phyloP scores from a whole-genome alignment of 2,797 vertebrate species.

The Peromyscus melanophrys region DNA sequence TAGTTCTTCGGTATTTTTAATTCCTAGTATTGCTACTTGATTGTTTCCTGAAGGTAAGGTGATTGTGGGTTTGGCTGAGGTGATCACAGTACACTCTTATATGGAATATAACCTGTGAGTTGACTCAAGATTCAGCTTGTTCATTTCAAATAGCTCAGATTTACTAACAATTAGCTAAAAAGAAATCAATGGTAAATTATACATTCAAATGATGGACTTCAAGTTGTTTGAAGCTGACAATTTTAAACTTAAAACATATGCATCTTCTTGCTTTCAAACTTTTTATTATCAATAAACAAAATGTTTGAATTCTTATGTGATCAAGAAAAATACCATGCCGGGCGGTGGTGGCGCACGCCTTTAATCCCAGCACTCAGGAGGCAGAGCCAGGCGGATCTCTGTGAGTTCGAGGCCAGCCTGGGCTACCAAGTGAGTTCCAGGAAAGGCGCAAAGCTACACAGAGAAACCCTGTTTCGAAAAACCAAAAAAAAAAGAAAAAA shows the following conservation, averaged over 20 bases:
- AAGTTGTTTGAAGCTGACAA: neutral
- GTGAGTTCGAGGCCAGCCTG: too few species aligned
- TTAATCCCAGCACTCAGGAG: too few species aligned
- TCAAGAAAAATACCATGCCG: neutral
- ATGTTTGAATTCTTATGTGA: neutral
- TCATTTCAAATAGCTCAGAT: neutral
- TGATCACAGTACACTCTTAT: neutral
- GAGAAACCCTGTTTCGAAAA: too few species aligned
- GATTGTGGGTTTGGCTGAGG: neutral
- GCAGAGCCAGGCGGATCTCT: too few species aligned
- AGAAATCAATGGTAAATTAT: neutral
- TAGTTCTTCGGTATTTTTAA: neutral
- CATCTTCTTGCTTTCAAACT: neutral
- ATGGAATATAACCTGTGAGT: neutral
- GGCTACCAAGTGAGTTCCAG: too few species aligned
- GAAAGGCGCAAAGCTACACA: too few species aligned
- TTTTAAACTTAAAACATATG: neutral
- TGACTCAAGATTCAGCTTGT: accelerated
- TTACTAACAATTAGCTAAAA: neutral
- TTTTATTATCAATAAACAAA: neutral
- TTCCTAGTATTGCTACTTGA: neutral
- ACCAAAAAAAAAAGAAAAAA: too few species aligned
- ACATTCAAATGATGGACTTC: too few species aligned
- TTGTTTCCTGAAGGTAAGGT: neutral
- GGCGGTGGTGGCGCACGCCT: too few species aligned